Conservation (phyloP, 2,797 vertebrate genomes). For the Xiphorhynchus erythropygius region DNA sequence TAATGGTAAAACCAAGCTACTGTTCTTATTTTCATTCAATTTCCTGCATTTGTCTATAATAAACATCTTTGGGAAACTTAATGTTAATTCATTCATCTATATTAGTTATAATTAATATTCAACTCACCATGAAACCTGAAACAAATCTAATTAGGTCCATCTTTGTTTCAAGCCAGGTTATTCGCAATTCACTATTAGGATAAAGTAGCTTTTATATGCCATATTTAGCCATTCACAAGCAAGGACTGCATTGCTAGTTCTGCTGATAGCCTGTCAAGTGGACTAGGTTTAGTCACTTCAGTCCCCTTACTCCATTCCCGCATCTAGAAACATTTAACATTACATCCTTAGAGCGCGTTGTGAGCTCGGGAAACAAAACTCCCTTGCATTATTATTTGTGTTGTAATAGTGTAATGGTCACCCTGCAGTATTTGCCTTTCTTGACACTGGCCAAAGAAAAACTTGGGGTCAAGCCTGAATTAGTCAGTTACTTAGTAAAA, state of each 20-base stretch:
- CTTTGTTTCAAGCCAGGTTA: not conserved
- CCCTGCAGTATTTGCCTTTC: not conserved
- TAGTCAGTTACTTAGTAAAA: not conserved
- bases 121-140: not conserved
- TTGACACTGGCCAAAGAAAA: not conserved
- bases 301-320: not conserved
- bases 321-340: not conserved
- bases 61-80: not conserved
- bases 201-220: not conserved
- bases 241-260: not conserved
- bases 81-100: not conserved
- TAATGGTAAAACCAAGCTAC: not conserved
- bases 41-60: not conserved
- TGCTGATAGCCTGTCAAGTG: not conserved
- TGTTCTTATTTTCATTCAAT: not conserved
- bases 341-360: not conserved
- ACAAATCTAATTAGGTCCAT: not conserved
- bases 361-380: not conserved
- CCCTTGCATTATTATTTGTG: not conserved
- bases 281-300: not conserved
- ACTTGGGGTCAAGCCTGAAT: not conserved
- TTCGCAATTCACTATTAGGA: not conserved
- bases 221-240: not conserved
- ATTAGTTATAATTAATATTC: not conserved
- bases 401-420: not conserved